Base-by-base conservation (phyloP, 1,140 invertebrate genomes). In the Tenebrio molitor region DNA sequence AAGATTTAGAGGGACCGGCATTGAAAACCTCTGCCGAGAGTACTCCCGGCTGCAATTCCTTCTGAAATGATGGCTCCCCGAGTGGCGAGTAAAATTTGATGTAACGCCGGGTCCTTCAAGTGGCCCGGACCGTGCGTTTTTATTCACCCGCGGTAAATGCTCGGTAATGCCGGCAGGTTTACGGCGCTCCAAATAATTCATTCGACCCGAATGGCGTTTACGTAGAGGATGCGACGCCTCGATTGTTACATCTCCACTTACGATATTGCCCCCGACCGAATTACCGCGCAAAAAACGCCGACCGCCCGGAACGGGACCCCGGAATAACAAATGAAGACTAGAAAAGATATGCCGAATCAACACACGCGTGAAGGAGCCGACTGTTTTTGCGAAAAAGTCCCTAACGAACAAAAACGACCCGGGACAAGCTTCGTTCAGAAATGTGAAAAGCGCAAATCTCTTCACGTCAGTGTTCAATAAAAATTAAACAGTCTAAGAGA, bases 31-130 rank as follows among this genome's bases (percentile, higher is more conserved):
- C 50, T 2, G 23, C 36, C 12, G 6, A 39, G 36, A 39, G 50
- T 10, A 25, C 19, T 46, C 42, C 10, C 42, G 23, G 14, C 23
- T 58, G 16, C 36, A 39, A 39, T 39, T 39, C n/a, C 36, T 7
- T 39, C 10, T 53, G 50, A 25, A 58, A 15, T 58, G 25, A 58
- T 58, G n/a, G 12, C 50, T 58, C 23, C 50, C 50, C 3, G 23
- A 58, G 50, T 58, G 50, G 23, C 10, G 50, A 58, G 50, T 58
- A 58, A 53, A 58, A 58, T 25, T 58, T 58, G 50, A 58, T 58
- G 46, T 53, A 53, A 53, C 12, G 19, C 8, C 7, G 23, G 46
- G 23, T 58, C 23, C 23, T 58, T 58, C 42, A 46, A 46, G 42
- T 39, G 36, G 36, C n/a, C 42, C 42, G 15, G 23, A 58, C 50